phyloP scores from a whole-genome alignment of 1,140 invertebrate genomes.

The Odontomachus brunneus region DNA sequence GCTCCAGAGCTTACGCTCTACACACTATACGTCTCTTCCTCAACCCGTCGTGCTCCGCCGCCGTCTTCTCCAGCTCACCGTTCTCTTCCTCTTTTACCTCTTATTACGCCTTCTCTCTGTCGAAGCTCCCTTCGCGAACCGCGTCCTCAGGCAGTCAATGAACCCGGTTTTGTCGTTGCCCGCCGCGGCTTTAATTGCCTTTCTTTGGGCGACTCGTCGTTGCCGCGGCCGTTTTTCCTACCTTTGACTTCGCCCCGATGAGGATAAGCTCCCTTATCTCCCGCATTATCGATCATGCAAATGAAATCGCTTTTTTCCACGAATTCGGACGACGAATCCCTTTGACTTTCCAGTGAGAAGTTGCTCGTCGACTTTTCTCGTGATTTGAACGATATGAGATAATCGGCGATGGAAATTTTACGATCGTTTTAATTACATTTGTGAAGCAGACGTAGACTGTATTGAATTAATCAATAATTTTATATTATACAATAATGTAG shows the following conservation, averaged over 20 bases:
- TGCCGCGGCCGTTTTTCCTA: not conserved
- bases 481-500: too few species aligned
- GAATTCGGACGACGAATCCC: not conserved
- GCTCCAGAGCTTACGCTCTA: constrained; percentile 67
- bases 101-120: constrained; percentile 58
- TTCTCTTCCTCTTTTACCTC: constrained; percentile 38
- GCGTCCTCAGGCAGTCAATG: constrained; percentile 75
- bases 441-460: too few species aligned
- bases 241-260: constrained; percentile 18
- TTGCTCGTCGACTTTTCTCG: too few species aligned
- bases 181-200: constrained; percentile 52
- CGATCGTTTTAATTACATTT: too few species aligned
- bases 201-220: constrained; percentile 39
- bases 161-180: constrained; percentile 76
- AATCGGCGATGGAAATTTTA: too few species aligned
- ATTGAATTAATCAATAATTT: too few species aligned
- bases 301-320: not conserved
- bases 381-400: too few species aligned
- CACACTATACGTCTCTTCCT: constrained; percentile 58
- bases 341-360: too few species aligned
- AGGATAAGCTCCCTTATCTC: not conserved
- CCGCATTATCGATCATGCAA: not conserved
- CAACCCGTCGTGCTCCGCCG: constrained; percentile 46
- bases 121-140: not conserved
- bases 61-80: not conserved